These are phyloP conservation scores for Drosophila ercepeae DNA, from an alignment of 1,140 invertebrate genomes.

Conservation along the genomic window DNA sequence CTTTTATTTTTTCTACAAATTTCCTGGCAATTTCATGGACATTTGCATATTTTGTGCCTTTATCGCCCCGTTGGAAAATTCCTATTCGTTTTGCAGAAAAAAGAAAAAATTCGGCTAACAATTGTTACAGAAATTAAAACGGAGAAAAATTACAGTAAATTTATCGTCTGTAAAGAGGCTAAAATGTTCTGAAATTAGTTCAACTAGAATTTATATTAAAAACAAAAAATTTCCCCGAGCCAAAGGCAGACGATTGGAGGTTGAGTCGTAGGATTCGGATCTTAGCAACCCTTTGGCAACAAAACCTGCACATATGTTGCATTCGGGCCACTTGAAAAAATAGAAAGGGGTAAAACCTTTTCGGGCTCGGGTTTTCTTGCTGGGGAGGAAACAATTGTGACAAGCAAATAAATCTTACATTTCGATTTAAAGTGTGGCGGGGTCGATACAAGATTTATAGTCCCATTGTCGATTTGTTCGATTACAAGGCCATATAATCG, in stretches of 20 bases:
- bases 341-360: conserved; percentile 16
- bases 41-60: conserved; percentile 68
- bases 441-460: conserved; percentile 64
- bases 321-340: conserved; percentile 40
- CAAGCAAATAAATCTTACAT: conserved; percentile 70
- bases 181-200: conserved; percentile 65
- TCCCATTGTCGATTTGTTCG: conserved; percentile 77
- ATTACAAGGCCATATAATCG: conserved; percentile 79
- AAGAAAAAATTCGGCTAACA: conserved; percentile 28
- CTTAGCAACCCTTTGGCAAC: conserved; percentile 27
- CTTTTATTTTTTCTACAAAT: conserved; percentile 71
- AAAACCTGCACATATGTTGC: conserved; percentile 42
- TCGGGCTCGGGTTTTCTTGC: not conserved
- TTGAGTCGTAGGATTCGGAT: conserved; percentile 2
- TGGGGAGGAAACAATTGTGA: conserved; percentile 54
- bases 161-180: conserved; percentile 73
- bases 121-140: conserved; percentile 49
- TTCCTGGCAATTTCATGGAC: conserved; percentile 71
- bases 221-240: not conserved
- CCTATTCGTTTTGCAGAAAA: conserved; percentile 56
- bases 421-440: conserved; percentile 75
- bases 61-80: conserved; percentile 44
- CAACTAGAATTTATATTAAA: conserved; percentile 68
- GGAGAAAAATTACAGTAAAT: conserved; percentile 72
- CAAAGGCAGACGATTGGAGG: not conserved